A percentile compares a stretch with the other conserved stretches of the same genome.
These are phyloP conservation scores for Eurystomus glaucurus DNA, from an alignment of 2,797 vertebrate genomes.

Conservation along the genomic window DNA sequence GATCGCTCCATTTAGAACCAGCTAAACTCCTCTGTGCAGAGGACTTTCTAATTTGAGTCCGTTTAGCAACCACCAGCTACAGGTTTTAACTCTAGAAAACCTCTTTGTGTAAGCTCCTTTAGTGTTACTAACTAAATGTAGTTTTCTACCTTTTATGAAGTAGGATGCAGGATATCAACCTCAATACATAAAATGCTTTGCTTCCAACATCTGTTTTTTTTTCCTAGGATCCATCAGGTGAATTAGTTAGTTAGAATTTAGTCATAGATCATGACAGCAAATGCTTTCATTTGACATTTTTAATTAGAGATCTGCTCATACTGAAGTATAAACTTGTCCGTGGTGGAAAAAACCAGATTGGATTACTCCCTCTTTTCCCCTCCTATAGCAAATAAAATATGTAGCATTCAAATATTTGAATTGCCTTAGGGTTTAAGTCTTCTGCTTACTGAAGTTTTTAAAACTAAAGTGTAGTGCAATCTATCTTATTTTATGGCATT, in stretches of 20 bases:
- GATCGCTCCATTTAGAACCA: background rate
- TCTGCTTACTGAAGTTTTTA: constrained; percentile 25
- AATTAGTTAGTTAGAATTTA: background rate
- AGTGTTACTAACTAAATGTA: background rate
- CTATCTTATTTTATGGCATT: background rate
- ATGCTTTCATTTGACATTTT: background rate
- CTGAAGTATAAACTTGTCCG: background rate
- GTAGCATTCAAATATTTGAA: background rate
- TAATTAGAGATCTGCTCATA: background rate
- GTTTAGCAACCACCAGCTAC: background rate
- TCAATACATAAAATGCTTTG: background rate
- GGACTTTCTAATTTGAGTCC: background rate
- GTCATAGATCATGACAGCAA: background rate
- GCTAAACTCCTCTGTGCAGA: background rate
- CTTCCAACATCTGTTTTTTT: background rate
- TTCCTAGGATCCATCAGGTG: background rate
- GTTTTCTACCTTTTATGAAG: background rate
- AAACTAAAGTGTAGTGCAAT: background rate
- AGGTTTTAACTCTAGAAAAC: background rate
- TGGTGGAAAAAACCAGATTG: background rate
- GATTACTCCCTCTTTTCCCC: background rate
- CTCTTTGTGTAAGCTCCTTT: background rate
- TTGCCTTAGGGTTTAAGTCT: constrained; percentile 8
- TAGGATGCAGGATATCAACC: background rate
- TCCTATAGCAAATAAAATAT: background rate